These are phyloP conservation scores for Pristionchus japonicus DNA, from an alignment of 2,888 invertebrate genomes.

Conservation along the genomic window DNA sequence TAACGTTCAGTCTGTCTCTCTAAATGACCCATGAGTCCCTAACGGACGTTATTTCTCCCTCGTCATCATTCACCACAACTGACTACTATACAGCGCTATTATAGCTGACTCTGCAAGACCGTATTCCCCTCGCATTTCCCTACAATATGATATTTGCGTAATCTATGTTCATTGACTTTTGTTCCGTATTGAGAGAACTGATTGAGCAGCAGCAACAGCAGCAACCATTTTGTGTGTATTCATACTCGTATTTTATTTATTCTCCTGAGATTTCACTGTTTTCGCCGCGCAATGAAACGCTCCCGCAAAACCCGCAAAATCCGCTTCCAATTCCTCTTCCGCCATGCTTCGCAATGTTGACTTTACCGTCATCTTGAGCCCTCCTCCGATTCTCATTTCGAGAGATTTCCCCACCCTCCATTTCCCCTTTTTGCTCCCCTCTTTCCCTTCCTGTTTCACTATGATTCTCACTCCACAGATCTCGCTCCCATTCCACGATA, in stretches of 20 bases:
- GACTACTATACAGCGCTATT: neutral
- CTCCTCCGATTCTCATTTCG: slow-evolving; percentile 1
- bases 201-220: slow-evolving; percentile 26
- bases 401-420: slow-evolving; percentile 12
- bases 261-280: neutral
- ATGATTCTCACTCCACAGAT: neutral
- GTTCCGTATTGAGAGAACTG: slow-evolving; percentile 16
- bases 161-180: neutral
- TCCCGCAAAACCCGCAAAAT: neutral
- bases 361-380: neutral
- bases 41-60: neutral
- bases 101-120: neutral
- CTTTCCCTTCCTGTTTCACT: neutral
- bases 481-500: neutral
- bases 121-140: neutral
- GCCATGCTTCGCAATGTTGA: neutral
- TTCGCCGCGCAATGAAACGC: neutral
- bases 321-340: neutral
- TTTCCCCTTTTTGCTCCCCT: neutral
- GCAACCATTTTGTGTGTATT: neutral
- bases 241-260: neutral
- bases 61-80: neutral
- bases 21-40: neutral
- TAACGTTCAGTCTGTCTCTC: neutral
- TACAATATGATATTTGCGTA: neutral